These are phyloP conservation scores for Phenacoccus solenopsis DNA, from an alignment of 1,140 invertebrate species.

Conservation along the genomic window DNA sequence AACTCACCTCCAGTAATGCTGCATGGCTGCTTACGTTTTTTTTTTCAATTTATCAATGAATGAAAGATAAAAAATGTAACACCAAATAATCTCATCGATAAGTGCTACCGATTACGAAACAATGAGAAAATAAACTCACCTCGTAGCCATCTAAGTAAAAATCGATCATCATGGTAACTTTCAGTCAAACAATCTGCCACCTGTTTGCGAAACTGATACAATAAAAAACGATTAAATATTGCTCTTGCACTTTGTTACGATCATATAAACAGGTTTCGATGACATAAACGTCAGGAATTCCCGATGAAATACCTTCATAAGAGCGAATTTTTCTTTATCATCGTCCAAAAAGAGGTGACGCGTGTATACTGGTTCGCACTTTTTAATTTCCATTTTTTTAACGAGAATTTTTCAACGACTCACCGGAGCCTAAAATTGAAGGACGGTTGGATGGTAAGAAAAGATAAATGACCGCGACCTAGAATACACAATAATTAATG, in stretches of 20 bases:
- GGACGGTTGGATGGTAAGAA: no score
- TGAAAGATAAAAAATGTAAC: not conserved
- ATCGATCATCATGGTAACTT: constrained; percentile 63
- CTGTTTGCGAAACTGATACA: constrained; percentile 54
- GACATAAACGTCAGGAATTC: not conserved
- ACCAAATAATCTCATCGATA: not conserved
- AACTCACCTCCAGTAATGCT: no score
- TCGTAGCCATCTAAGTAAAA: constrained; percentile 63
- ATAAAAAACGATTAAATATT: constrained; percentile 17
- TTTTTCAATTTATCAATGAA: no score
- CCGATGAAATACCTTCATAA: not conserved
- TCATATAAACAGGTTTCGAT: not conserved
- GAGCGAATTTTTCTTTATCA: not conserved
- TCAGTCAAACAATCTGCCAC: constrained; percentile 47
- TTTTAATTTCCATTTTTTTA: not conserved
- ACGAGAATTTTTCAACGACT: not conserved
- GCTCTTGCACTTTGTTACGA: not conserved
- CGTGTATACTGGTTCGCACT: not conserved
- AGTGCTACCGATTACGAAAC: constrained; percentile 4
- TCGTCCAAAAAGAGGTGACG: not conserved
- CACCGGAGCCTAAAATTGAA: no score
- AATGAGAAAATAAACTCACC: constrained; percentile 40
- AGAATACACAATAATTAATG: no score
- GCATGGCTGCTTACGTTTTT: no score
- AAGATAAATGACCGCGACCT: no score